Evolutionary conservation across 2,797 vertebrate genomes (phyloP).

Genomic region (Garrulus glandarius): DNA sequence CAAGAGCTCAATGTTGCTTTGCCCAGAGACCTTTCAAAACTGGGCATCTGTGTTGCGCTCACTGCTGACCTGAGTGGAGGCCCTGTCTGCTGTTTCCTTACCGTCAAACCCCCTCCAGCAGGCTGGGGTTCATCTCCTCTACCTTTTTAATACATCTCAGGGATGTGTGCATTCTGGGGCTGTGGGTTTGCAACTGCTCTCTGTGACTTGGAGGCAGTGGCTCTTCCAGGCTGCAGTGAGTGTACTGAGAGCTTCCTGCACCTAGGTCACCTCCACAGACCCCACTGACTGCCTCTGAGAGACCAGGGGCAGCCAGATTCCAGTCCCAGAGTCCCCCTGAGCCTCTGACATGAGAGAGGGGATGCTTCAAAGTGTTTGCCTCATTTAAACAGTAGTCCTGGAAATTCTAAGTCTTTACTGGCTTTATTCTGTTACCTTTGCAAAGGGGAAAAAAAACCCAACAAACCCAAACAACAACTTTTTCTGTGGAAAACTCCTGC

Average conservation of each 20-base stretch:
- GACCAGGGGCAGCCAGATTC: fast-evolving
- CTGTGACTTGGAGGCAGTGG: neutral
- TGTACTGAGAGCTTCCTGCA: fast-evolving
- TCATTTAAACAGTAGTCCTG: neutral
- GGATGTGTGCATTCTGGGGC: fast-evolving
- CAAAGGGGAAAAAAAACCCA: neutral
- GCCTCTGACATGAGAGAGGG: neutral
- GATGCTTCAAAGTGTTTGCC: fast-evolving
- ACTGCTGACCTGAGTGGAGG: neutral
- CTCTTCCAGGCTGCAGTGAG: fast-evolving
- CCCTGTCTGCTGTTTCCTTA: neutral
- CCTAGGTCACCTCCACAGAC: neutral
- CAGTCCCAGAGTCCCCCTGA: fast-evolving
- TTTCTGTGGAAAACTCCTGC: neutral
- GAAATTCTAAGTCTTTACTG: neutral
- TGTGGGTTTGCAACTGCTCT: neutral
- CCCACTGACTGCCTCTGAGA: neutral
- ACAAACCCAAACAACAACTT: too few species aligned
- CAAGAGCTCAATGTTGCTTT: neutral
- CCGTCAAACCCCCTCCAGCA: fast-evolving
- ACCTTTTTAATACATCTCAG: fast-evolving
- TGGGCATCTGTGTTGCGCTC: neutral
- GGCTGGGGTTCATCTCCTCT: neutral
- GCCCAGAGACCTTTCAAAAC: neutral
- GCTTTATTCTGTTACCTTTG: neutral